Evolutionary conservation across 2,113 vertebrate genomes (phyloP).

Genomic region (Oncorhynchus gorbuscha): DNA sequence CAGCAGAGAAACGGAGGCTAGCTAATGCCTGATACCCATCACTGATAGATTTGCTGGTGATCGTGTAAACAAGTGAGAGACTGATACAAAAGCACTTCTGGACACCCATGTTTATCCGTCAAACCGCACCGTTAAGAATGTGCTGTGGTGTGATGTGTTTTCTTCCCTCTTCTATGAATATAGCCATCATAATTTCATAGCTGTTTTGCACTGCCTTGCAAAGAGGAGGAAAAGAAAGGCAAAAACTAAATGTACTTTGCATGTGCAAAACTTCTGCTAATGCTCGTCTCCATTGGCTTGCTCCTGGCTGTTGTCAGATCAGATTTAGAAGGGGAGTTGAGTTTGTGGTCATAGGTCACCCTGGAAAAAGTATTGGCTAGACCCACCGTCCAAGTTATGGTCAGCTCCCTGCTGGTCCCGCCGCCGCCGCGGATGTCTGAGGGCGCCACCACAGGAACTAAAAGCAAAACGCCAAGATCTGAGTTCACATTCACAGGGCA

Average conservation of each 20-base stretch:
- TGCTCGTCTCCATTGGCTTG: background rate
- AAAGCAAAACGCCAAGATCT: slow-evolving; percentile 52
- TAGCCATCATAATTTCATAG: background rate
- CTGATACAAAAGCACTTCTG: background rate
- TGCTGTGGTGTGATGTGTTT: background rate
- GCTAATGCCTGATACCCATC: slow-evolving; percentile 20
- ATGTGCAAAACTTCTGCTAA: background rate
- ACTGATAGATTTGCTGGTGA: background rate
- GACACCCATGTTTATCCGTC: background rate
- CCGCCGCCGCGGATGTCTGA: slow-evolving; percentile 91
- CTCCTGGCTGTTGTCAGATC: background rate
- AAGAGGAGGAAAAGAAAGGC: background rate
- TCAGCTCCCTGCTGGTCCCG: slow-evolving; percentile 88
- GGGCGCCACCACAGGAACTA: slow-evolving; percentile 94
- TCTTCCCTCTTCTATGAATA: background rate
- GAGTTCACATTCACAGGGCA: slow-evolving; percentile 38
- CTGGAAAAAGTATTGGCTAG: background rate
- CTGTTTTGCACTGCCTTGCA: background rate
- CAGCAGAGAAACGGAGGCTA: slow-evolving; percentile 2
- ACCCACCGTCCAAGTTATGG: slow-evolving; percentile 91
- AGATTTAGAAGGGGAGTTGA: background rate
- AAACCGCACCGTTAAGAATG: background rate
- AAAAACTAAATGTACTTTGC: background rate
- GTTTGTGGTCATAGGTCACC: slow-evolving; percentile 17
- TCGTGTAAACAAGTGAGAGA: background rate